phyloP scores from a whole-genome alignment of 2,888 invertebrate genomes.

The Sarcophaga carnaria region DNA sequence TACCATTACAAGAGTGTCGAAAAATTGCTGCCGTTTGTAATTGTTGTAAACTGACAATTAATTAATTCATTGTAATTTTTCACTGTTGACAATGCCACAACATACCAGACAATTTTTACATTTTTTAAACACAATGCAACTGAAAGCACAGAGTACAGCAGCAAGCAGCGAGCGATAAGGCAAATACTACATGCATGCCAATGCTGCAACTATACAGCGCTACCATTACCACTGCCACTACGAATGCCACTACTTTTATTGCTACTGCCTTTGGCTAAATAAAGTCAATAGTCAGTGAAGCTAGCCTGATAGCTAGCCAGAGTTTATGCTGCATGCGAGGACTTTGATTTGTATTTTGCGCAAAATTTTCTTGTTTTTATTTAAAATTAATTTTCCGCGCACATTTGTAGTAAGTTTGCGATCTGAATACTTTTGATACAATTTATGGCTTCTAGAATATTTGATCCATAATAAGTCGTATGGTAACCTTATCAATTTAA shows the following conservation, averaged over 20 bases:
- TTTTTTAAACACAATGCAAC: conserved; percentile 35
- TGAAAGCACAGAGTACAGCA: not conserved
- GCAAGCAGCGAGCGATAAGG: conserved; percentile 28
- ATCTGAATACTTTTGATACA: too few relatives aligned
- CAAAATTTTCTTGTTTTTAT: too few relatives aligned
- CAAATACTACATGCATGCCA: conserved; percentile 52
- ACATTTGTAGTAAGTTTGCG: too few relatives aligned
- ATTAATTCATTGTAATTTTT: conserved; percentile 71
- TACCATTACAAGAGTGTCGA: conserved; percentile 57
- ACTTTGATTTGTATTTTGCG: not conserved
- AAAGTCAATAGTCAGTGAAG: conserved; percentile 34
- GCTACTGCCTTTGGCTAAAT: conserved; percentile 53
- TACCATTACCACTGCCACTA: conserved; percentile 49
- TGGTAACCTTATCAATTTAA: too few relatives aligned
- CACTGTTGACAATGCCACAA: conserved; percentile 69
- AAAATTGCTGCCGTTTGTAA: conserved; percentile 65
- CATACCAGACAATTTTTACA: conserved; percentile 64
- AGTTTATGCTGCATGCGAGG: conserved; percentile 8
- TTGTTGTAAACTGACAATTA: conserved; percentile 69
- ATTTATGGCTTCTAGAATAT: too few relatives aligned
- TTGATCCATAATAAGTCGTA: too few relatives aligned
- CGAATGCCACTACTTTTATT: conserved; percentile 44
- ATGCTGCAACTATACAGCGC: conserved; percentile 41
- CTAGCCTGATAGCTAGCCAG: conserved; percentile 38
- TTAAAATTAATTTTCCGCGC: too few relatives aligned